Percentiles rank a stretch among this genome's conserved stretches.
These are phyloP conservation scores for Goniozus legneri DNA, from an alignment of 1,140 invertebrate genomes.

Conservation along the genomic window DNA sequence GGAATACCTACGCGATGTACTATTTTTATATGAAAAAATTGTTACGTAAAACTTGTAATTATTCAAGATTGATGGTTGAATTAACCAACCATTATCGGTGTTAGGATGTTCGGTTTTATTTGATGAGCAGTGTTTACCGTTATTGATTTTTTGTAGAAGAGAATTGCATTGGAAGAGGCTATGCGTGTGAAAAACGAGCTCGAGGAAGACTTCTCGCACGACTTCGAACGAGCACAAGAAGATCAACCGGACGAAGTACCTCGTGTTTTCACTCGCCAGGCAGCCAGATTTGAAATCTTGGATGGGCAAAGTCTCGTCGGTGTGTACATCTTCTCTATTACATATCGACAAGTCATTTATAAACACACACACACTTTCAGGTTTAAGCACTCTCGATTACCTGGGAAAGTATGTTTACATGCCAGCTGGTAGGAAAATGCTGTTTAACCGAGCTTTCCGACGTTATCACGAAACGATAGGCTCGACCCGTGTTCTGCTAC, in stretches of 20 bases:
- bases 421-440: constrained; percentile 60
- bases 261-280: constrained; percentile 62
- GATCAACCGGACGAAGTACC: constrained; percentile 59
- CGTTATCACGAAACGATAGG: constrained; percentile 46
- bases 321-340: constrained; percentile 35
- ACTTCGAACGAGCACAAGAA: constrained; percentile 41
- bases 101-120: too few species aligned
- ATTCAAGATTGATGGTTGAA: too few species aligned
- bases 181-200: constrained; percentile 49
- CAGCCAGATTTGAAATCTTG: constrained; percentile 64
- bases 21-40: neutral
- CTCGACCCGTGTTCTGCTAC: constrained; percentile 36
- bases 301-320: constrained; percentile 58
- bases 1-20: too few species aligned
- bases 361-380: constrained; percentile 31
- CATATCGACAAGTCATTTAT: neutral
- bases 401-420: constrained; percentile 59
- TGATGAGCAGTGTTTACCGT: too few species aligned
- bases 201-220: constrained; percentile 19
- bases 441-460: constrained; percentile 59
- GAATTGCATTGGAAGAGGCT: constrained; percentile 65
- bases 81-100: too few species aligned
- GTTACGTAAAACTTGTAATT: neutral
- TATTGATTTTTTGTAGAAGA: constrained; percentile 50
- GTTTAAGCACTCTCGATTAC: constrained; percentile 62